These are phyloP conservation scores for Sebastes itinus DNA, from an alignment of 2,797 vertebrate species.

Conservation along the genomic window DNA sequence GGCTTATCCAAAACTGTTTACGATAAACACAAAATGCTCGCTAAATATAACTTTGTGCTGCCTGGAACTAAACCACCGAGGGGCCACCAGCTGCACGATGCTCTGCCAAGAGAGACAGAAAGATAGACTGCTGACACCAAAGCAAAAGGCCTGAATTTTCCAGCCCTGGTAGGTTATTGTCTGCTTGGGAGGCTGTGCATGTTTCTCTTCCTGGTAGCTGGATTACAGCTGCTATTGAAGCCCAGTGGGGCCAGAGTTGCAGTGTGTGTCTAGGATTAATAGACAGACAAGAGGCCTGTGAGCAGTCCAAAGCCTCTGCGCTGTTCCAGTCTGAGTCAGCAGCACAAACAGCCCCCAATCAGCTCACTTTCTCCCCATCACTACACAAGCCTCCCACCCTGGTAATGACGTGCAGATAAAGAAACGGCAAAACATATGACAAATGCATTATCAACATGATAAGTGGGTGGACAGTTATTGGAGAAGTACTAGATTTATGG, in stretches of 20 bases:
- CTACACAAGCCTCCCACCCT: slow-evolving; percentile 12
- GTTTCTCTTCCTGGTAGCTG: slow-evolving; percentile 76
- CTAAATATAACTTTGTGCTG: slow-evolving; percentile 66
- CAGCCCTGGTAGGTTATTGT: slow-evolving; percentile 70
- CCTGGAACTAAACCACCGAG: slow-evolving; percentile 49
- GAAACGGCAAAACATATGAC: background rate
- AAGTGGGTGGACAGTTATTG: background rate
- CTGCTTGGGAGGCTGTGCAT: slow-evolving; percentile 61
- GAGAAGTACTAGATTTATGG: background rate
- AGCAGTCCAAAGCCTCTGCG: slow-evolving; percentile 62
- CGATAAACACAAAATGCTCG: slow-evolving; percentile 32
- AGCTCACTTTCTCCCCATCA: slow-evolving; percentile 36
- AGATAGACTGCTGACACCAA: slow-evolving; percentile 76
- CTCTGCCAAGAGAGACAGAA: slow-evolving; percentile 60
- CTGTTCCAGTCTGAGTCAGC: slow-evolving; percentile 74
- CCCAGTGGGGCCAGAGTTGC: slow-evolving; percentile 55
- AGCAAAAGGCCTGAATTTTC: slow-evolving; percentile 71
- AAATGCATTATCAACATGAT: background rate
- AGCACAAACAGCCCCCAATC: slow-evolving; percentile 44
- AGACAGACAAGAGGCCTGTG: slow-evolving; percentile 67
- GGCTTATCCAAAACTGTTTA: slow-evolving; percentile 50
- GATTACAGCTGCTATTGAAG: slow-evolving; percentile 81
- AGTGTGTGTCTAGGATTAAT: slow-evolving; percentile 77
- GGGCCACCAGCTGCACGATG: slow-evolving; percentile 52
- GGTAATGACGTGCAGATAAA: slow-evolving; percentile 1